phyloP scores from a whole-genome alignment of 2,113 vertebrate species.

The Aptenodytes patagonicus region DNA sequence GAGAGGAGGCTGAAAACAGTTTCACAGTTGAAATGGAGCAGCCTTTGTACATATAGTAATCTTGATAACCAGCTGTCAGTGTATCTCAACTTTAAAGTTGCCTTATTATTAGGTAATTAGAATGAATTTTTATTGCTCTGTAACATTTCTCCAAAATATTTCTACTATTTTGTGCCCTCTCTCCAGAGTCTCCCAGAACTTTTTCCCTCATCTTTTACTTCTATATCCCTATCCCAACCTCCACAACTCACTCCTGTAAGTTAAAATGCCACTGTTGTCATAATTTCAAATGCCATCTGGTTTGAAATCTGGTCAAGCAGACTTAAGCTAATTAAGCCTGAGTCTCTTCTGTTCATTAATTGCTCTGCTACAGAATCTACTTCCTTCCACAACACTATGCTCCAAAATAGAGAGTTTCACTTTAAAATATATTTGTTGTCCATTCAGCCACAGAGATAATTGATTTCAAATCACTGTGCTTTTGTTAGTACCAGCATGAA shows the following conservation, averaged over 20 bases:
- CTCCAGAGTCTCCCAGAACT: neutral
- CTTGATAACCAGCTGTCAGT: fast-evolving
- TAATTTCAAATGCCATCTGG: slow-evolving; percentile 12
- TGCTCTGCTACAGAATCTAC: neutral
- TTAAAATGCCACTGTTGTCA: neutral
- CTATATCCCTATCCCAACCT: neutral
- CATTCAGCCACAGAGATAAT: neutral
- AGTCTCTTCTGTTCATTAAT: neutral
- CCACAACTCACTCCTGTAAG: neutral
- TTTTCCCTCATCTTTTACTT: neutral
- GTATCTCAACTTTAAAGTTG: neutral
- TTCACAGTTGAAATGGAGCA: neutral
- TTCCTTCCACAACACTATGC: neutral
- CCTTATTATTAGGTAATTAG: neutral
- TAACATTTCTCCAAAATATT: neutral
- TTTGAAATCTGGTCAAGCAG: slow-evolving; percentile 14
- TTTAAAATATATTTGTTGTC: neutral
- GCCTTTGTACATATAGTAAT: neutral
- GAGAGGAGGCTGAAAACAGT: neutral
- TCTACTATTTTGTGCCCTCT: neutral
- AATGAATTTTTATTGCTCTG: neutral
- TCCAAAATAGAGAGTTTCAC: neutral
- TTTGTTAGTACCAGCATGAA: neutral
- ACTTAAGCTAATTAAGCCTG: slow-evolving; percentile 12
- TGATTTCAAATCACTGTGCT: neutral